Percentiles rank a stretch among this genome's conserved stretches.
These are phyloP conservation scores for Strongylocentrotus purpuratus DNA, from an alignment of 35 echinoderm and acorn worm genomes.

Conservation along the genomic window DNA sequence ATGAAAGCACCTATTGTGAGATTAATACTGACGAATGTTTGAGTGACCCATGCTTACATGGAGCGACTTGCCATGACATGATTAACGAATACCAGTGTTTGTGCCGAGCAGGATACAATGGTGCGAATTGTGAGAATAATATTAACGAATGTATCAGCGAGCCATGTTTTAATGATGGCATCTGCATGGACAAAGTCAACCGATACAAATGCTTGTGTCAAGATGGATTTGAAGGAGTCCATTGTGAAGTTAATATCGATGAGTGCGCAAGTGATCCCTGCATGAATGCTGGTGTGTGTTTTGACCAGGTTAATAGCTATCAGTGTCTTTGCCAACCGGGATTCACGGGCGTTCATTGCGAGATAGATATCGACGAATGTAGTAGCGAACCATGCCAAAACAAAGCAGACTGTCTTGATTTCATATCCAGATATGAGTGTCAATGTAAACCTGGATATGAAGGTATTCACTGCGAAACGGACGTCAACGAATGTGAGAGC, in stretches of 20 bases:
- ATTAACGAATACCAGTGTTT: conserved; percentile 41
- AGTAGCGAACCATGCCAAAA: conserved; percentile 75
- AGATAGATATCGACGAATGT: conserved; percentile 81
- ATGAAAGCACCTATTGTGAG: conserved; percentile 39
- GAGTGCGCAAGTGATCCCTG: conserved; percentile 75
- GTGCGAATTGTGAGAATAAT: conserved; percentile 48
- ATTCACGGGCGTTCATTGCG: conserved; percentile 54
- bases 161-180: conserved; percentile 55
- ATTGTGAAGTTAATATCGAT: conserved; percentile 70
- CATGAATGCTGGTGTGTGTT: conserved; percentile 65
- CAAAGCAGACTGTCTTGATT: conserved; percentile 52
- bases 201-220: conserved; percentile 38
- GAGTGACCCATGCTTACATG: conserved; percentile 58
- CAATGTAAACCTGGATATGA: conserved; percentile 64
- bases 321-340: conserved; percentile 51
- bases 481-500: conserved; percentile 68
- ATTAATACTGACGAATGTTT: conserved; percentile 55
- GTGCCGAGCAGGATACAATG: conserved; percentile 55
- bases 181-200: conserved; percentile 49
- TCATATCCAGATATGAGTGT: conserved; percentile 64
- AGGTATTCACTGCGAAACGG: conserved; percentile 58
- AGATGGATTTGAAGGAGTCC: conserved; percentile 53
- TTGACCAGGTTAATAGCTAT: conserved; percentile 51
- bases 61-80: conserved; percentile 44
- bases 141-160: conserved; percentile 56